Conservation (phyloP, 2,888 invertebrate species). For the Galeruca laticollis region DNA sequence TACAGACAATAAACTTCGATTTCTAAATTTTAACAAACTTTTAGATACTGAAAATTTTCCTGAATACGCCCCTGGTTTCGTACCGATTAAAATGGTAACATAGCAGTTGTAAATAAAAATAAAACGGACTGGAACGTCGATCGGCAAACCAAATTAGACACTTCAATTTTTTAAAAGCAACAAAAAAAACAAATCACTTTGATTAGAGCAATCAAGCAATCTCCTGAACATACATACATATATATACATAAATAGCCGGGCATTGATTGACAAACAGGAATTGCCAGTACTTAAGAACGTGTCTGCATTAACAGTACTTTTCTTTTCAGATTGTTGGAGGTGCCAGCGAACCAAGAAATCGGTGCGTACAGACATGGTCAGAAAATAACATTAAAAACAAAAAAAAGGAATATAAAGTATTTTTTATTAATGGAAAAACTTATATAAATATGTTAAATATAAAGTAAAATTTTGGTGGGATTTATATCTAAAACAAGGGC, state of each 20-base stretch:
- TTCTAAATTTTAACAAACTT: not conserved
- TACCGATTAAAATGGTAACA: slow-evolving; percentile 15
- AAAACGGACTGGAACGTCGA: slow-evolving; percentile 5
- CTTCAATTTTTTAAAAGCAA: slow-evolving; percentile 16
- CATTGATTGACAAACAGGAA: slow-evolving; percentile 35
- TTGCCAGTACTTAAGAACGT: slow-evolving; percentile 29
- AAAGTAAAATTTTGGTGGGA: too few relatives aligned
- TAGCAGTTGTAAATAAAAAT: slow-evolving; percentile 12
- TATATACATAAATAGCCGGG: slow-evolving; percentile 26
- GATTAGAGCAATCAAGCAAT: slow-evolving; percentile 34
- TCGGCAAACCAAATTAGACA: slow-evolving; percentile 28
- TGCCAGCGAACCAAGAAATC: slow-evolving; percentile 18
- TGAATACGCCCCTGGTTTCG: not conserved
- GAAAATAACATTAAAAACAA: not conserved
- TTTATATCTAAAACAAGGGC: too few relatives aligned
- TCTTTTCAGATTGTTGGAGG: slow-evolving; percentile 20
- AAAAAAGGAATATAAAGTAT: not conserved
- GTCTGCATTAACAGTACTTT: slow-evolving; percentile 32
- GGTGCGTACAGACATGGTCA: not conserved
- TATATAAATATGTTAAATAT: too few relatives aligned
- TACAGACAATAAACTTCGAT: too few relatives aligned
- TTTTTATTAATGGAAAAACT: too few relatives aligned
- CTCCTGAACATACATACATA: slow-evolving; percentile 26
- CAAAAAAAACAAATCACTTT: slow-evolving; percentile 24
- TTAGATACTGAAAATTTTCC: not conserved